Percentiles rank a stretch among this genome's conserved stretches.
These are phyloP conservation scores for Lysiphlebus fabarum DNA, from an alignment of 1,140 invertebrate species.

Conservation along the genomic window DNA sequence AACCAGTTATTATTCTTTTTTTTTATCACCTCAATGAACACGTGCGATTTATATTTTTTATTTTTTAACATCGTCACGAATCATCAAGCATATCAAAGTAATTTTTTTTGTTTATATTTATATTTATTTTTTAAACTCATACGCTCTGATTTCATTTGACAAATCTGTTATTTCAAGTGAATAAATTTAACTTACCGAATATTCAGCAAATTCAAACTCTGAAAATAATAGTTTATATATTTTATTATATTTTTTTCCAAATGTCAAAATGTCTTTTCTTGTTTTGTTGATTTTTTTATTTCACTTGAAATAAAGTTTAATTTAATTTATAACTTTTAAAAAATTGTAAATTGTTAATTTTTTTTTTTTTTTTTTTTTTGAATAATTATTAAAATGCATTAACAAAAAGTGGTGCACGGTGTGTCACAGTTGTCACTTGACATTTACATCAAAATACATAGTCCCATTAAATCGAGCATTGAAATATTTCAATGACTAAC, in stretches of 20 bases:
- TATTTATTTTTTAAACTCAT: background rate
- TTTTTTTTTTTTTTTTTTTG: too few relatives aligned
- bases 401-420: slow-evolving; percentile 10
- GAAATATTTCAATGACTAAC: slow-evolving; percentile 8
- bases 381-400: slow-evolving; percentile 8
- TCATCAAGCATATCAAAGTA: slow-evolving; percentile 9
- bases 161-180: too few relatives aligned
- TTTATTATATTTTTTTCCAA: too few relatives aligned
- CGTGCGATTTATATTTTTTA: background rate
- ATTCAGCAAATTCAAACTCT: too few relatives aligned
- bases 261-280: too few relatives aligned
- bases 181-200: too few relatives aligned
- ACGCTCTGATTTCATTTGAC: too few relatives aligned
- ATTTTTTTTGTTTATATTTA: slow-evolving; percentile 5
- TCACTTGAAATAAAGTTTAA: too few relatives aligned
- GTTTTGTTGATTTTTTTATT: too few relatives aligned
- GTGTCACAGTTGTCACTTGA: slow-evolving; percentile 15
- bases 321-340: too few relatives aligned
- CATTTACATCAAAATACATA: slow-evolving; percentile 13
- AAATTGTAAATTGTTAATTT: too few relatives aligned
- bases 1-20: slow-evolving; percentile 25
- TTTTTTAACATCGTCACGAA: slow-evolving; percentile 12
- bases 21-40: slow-evolving; percentile 23
- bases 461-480: background rate
- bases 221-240: too few relatives aligned